Conservation (phyloP, 2,888 invertebrate species). For the Rhagonycha lutea region DNA sequence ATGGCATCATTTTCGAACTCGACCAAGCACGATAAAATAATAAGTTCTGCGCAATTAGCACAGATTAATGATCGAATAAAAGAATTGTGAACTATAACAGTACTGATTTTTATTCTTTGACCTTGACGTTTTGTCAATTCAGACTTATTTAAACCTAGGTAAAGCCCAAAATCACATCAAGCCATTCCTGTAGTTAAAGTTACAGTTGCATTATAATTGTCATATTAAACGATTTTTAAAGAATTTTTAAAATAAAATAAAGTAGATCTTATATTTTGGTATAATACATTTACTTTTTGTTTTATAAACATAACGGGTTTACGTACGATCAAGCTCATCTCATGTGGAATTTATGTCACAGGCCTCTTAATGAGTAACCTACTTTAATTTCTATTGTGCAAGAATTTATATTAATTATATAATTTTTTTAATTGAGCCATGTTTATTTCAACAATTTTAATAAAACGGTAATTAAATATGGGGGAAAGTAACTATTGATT, state of each 20-base stretch:
- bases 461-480: neutral
- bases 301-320: neutral
- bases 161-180: too few species aligned
- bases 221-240: neutral
- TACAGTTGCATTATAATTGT: neutral
- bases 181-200: too few species aligned
- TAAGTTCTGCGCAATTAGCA: neutral
- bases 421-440: neutral
- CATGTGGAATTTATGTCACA: neutral
- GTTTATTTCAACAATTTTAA: neutral
- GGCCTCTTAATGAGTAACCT: neutral
- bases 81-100: neutral
- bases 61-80: neutral
- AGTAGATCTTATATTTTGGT: neutral
- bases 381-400: neutral
- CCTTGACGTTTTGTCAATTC: too few species aligned
- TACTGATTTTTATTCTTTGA: too few species aligned
- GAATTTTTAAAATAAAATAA: neutral
- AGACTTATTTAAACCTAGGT: too few species aligned
- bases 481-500: neutral
- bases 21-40: neutral
- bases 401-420: neutral
- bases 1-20: neutral
- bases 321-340: neutral
- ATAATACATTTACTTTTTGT: neutral